Conservation (phyloP, 2,888 invertebrate genomes). For the Macrophya alboannulata region DNA sequence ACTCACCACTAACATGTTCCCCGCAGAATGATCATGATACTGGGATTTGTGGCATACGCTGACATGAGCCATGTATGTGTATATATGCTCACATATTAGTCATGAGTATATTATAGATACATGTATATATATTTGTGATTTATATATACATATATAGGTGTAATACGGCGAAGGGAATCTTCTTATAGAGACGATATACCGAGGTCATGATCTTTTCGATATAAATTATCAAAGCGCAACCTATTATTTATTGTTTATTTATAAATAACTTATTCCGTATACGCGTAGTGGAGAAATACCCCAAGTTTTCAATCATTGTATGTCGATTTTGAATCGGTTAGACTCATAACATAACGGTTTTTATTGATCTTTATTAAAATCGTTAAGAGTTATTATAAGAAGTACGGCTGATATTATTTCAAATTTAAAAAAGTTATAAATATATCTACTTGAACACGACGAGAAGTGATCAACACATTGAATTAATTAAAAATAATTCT, state of each 20-base stretch:
- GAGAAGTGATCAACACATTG: neutral
- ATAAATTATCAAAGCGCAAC: slow-evolving; percentile 34
- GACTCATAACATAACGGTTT: neutral
- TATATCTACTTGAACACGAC: neutral
- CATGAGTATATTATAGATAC: neutral
- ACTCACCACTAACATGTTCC: slow-evolving; percentile 32
- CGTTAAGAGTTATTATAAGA: neutral
- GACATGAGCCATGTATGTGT: neutral
- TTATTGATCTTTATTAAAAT: neutral
- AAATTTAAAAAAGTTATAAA: neutral
- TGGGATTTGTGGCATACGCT: slow-evolving; percentile 8
- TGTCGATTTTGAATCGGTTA: neutral
- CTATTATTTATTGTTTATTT: slow-evolving; percentile 14
- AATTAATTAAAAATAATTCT: neutral
- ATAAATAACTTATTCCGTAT: slow-evolving; percentile 26
- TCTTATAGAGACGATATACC: slow-evolving; percentile 23
- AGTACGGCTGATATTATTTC: neutral
- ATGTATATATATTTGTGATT: neutral
- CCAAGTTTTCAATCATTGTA: neutral
- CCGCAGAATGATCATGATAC: neutral
- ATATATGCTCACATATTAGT: neutral
- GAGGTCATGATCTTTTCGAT: slow-evolving; percentile 41
- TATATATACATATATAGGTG: too few species aligned
- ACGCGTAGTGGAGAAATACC: neutral
- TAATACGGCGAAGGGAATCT: slow-evolving; percentile 11